Conservation (phyloP, 2,888 invertebrate genomes). For the Latheticus oryzae region DNA sequence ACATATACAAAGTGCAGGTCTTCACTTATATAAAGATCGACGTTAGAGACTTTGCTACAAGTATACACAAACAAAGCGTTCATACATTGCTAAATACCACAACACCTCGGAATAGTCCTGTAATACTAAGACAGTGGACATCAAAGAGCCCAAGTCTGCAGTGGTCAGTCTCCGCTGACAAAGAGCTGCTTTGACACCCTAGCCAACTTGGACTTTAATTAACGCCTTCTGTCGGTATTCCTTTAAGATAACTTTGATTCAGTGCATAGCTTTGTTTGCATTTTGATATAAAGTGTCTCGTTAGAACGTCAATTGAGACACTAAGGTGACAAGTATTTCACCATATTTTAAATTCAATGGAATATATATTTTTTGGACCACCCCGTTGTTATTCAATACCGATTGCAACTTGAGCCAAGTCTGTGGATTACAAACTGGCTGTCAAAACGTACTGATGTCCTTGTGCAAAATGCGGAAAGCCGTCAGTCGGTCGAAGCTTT, state of each 20-base stretch:
- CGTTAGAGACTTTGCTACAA: constrained; percentile 42
- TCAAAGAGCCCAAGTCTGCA: constrained; percentile 61
- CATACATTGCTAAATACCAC: constrained; percentile 65
- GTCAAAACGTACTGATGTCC: constrained; percentile 33
- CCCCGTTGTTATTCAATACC: constrained; percentile 29
- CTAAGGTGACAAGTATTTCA: too few relatives aligned
- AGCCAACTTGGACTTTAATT: constrained; percentile 64
- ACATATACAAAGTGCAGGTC: constrained; percentile 43
- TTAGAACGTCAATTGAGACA: constrained; percentile 23
- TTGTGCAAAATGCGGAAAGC: constrained; percentile 43
- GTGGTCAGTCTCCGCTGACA: constrained; percentile 63
- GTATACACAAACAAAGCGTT: constrained; percentile 54
- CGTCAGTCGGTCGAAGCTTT: constrained; percentile 37
- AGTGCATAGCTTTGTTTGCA: constrained; percentile 44
- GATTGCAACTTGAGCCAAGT: constrained; percentile 28
- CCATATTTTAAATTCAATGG: too few relatives aligned
- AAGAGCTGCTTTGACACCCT: constrained; percentile 65
- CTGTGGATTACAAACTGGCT: constrained; percentile 34
- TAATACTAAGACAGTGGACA: constrained; percentile 65
- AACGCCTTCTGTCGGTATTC: constrained; percentile 62
- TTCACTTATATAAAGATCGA: constrained; percentile 44
- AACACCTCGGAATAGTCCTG: constrained; percentile 65
- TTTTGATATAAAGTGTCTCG: constrained; percentile 40
- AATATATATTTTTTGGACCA: too few relatives aligned
- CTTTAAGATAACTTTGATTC: constrained; percentile 61